Evolutionary conservation across 2,797 vertebrate species (phyloP).

Genomic region (Chloroceryle inda): DNA sequence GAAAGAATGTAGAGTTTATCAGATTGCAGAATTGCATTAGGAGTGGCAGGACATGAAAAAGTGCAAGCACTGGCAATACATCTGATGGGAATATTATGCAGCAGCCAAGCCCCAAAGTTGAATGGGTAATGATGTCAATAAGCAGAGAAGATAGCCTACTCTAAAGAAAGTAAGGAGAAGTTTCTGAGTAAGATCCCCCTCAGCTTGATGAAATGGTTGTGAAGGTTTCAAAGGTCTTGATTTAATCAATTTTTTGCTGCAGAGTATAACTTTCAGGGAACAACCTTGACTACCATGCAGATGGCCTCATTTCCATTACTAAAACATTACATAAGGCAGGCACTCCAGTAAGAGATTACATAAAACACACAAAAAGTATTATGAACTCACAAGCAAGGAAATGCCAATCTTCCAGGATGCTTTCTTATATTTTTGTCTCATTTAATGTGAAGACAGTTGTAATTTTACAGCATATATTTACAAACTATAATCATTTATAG

Average conservation of each 20-base stretch:
- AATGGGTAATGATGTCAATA: rapidly evolving
- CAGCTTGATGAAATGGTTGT: neutral
- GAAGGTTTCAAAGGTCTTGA: neutral
- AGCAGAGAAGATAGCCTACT: neutral
- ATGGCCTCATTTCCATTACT: constrained; percentile 16
- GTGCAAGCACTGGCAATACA: neutral
- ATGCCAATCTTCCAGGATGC: neutral
- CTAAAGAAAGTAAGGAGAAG: neutral
- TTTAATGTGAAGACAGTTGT: neutral
- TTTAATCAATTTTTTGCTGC: neutral
- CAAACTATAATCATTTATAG: neutral
- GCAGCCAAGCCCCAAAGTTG: neutral
- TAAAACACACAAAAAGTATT: constrained; percentile 5
- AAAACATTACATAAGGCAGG: constrained; percentile 36
- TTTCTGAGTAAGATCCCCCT: neutral
- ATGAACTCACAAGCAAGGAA: constrained; percentile 13
- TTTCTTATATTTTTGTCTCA: neutral
- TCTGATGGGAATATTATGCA: neutral
- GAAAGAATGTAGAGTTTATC: neutral
- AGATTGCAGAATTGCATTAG: neutral
- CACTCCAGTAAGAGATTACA: constrained; percentile 13
- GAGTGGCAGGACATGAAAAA: neutral
- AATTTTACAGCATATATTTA: neutral
- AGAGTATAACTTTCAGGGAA: constrained; percentile 16
- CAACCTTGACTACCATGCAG: neutral